phyloP scores from a whole-genome alignment of 37 sponge, comb jelly and placozoan genomes.

The Hormiphora californensis region DNA sequence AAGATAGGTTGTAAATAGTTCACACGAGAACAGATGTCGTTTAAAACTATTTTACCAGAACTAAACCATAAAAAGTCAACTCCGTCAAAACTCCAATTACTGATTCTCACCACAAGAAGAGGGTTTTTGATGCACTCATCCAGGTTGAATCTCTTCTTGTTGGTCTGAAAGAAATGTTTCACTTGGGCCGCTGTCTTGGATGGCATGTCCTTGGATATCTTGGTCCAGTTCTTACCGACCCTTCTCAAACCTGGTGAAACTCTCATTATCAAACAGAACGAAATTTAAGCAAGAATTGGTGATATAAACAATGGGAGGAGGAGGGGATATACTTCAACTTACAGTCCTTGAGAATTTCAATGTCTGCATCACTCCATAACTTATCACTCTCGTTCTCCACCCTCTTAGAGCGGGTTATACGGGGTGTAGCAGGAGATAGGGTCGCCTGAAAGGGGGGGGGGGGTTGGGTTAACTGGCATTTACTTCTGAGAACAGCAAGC shows the following conservation, averaged over 20 bases:
- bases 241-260: conserved; percentile 3
- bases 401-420: conserved; percentile 38
- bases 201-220: conserved; percentile 39
- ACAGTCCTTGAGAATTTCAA: conserved; percentile 7
- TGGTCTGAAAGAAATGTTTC: conserved; percentile 25
- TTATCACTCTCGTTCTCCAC: background rate
- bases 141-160: conserved; percentile 18
- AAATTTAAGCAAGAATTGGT: too few relatives aligned
- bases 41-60: too few relatives aligned
- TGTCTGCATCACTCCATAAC: background rate
- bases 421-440: conserved; percentile 17
- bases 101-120: too few relatives aligned
- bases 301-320: too few relatives aligned
- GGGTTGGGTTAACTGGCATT: too few relatives aligned
- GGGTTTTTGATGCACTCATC: conserved; percentile 30
- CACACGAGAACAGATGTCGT: too few relatives aligned
- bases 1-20: too few relatives aligned
- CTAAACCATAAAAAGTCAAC: too few relatives aligned
- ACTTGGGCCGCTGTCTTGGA: conserved; percentile 40
- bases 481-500: too few relatives aligned
- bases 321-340: too few relatives aligned
- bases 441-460: background rate
- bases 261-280: too few relatives aligned
- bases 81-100: too few relatives aligned
- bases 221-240: conserved; percentile 51